Evolutionary conservation across 2,113 vertebrate genomes (phyloP), one percentile per base, ranked within the genome.

Genomic region (Trinectes maculatus): DNA sequence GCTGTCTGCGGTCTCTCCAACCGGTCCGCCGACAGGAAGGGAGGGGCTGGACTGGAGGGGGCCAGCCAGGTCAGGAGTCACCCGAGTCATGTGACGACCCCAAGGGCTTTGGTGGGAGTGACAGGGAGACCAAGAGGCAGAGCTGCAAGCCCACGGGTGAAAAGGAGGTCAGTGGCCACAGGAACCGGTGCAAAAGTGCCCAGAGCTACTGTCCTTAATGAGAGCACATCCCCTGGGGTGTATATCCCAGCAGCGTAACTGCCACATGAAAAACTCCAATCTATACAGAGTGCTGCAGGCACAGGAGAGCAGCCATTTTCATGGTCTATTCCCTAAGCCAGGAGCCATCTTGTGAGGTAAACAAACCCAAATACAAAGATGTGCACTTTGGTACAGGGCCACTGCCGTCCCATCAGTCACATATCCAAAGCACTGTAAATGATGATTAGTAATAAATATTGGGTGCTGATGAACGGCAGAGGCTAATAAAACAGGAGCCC

Each of bases 141-240:
- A 80, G 91, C 91, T 91, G 89, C 85, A 83, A 92, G 92, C 88
- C 82, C 71, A 87, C 86, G 86, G 94, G 93, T 94, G 93, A 95
- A 94, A 95, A 96, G 86, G 89, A 95, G 95, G 96, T 97, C 96
- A 97, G 73, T 95, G 91, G 91, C 93, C 94, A 94, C 93, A 95
- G 94, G 94, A 96, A 94, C 92, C 89, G 84, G 90, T 88, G 91
- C 85, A 94, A 91, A 88, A 92, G 61, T 84, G 94, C 93, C 0
- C 51, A 79, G 80, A 93, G 86, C 86, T 90, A 85, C 88, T 77
- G 87, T 91, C 92, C 93, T 93, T 95, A 96, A 95, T 96, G 95
- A 96, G 95, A 94, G 81, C 79, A 85, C 91, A 91, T 93, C 91
- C 96, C 94, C 91, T 87, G 77, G 64, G 89, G 89, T 72, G 75